Evolutionary conservation across 2,888 invertebrate species (phyloP), one percentile per base, ranked within the genome.

Genomic region (Zhuqinia jingwanae): DNA sequence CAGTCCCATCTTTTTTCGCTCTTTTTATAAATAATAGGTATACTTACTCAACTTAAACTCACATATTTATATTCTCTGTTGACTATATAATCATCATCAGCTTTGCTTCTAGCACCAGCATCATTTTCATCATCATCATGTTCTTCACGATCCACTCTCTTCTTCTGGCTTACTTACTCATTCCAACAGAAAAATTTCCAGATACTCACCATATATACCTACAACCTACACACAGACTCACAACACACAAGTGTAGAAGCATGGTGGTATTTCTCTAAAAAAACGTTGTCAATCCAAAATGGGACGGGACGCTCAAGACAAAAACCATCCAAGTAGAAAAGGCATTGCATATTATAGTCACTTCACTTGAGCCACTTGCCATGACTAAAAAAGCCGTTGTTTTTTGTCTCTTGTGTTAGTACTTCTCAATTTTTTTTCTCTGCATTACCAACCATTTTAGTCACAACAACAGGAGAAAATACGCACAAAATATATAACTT

Each of bases 231-330:
- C 47, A 47, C 47, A 63, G 30, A 30, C 27, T n/a, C 5, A 63
- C 27, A 13, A 63, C 27, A 30, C 25, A 15, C 30, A 63, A 27
- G 60, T 27, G 17, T 56, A 8, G 30, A n/a, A 30, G 17, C 30
- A 30, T n/a, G 27, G 5, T 30, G 2, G 2, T 45, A 13, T 36
- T 78, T 78, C 65, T 50, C 25, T 11, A 5, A n/a, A n/a, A n/a
- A n/a, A n/a, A n/a, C n/a, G 50, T 50, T 79, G 79, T 79, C 79
- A 79, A 79, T 65, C 58, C 27, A 45, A 65, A 68, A 65, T 79
- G 65, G 79, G 65, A 65, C 65, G 50, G 53, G 79, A 50, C 79
- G 65, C 50, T 47, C n/a, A 47, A 47, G 47, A n/a, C 47, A 47
- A 8, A 47, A 47, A 47, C 47, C 11, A 47, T 11, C 11, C 47